Evolutionary conservation across 2,113 vertebrate species (phyloP).

Genomic region (Gallinago jamesoni): DNA sequence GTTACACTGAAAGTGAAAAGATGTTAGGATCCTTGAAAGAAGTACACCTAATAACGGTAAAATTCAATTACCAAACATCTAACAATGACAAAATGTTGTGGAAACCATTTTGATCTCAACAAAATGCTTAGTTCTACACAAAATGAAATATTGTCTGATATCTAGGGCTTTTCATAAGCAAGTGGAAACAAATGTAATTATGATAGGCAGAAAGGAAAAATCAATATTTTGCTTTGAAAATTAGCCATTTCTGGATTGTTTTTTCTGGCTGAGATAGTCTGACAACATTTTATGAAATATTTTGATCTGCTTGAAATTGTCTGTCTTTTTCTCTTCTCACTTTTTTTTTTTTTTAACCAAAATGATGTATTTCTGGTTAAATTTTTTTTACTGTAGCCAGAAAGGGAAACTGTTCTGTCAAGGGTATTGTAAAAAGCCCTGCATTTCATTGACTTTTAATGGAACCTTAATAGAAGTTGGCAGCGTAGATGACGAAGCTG

Average conservation of each 20-base stretch:
- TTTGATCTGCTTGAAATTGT: slow-evolving; percentile 22
- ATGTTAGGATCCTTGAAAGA: neutral
- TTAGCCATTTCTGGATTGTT: neutral
- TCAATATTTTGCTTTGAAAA: slow-evolving; percentile 31
- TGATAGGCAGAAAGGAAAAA: slow-evolving; percentile 1
- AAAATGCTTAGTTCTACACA: neutral
- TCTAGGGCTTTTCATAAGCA: neutral
- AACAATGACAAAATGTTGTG: neutral
- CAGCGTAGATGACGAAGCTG: slow-evolving; percentile 41
- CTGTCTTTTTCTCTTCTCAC: neutral
- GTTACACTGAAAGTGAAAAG: neutral
- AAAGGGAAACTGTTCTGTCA: slow-evolving; percentile 45
- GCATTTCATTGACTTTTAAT: slow-evolving; percentile 64
- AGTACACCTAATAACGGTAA: neutral
- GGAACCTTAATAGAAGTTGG: slow-evolving; percentile 57
- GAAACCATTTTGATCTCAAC: neutral
- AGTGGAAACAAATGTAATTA: slow-evolving; percentile 13
- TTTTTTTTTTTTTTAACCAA: neutral
- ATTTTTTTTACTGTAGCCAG: slow-evolving; percentile 21
- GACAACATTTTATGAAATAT: slow-evolving; percentile 4
- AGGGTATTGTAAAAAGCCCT: slow-evolving; percentile 55
- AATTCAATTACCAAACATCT: neutral
- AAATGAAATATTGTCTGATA: neutral
- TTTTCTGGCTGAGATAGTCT: slow-evolving; percentile 1
- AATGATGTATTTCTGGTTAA: slow-evolving; percentile 19